phyloP scores from a whole-genome alignment of 2,888 invertebrate species.

The Sinhomidia bicolor region DNA sequence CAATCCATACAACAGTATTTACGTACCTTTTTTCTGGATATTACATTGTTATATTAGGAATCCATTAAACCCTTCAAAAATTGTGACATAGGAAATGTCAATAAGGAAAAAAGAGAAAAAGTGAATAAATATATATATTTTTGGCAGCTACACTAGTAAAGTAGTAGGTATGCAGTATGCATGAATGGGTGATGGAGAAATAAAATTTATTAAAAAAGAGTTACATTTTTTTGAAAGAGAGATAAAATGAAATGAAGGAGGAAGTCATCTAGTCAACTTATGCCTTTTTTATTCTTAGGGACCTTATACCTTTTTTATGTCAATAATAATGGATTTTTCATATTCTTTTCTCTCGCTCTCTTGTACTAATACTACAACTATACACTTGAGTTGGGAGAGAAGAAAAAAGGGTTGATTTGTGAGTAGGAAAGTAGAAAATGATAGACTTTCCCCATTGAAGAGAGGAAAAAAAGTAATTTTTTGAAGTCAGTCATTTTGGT shows the following conservation, averaged over 20 bases:
- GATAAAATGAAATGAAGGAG: constrained; percentile 52
- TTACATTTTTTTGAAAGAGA: not conserved
- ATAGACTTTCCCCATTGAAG: constrained; percentile 64
- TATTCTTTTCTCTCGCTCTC: constrained; percentile 13
- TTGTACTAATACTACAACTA: not conserved
- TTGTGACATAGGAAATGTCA: constrained; percentile 71
- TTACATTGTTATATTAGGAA: constrained; percentile 48
- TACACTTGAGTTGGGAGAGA: too few species aligned
- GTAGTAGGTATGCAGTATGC: too few species aligned
- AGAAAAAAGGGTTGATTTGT: constrained; percentile 51
- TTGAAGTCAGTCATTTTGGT: constrained; percentile 60
- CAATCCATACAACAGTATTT: not conserved
- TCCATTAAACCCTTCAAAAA: constrained; percentile 72
- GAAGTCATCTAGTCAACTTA: constrained; percentile 61
- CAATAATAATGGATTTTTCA: constrained; percentile 67
- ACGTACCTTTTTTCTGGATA: not conserved
- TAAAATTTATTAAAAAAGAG: constrained; percentile 47
- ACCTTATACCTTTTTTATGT: constrained; percentile 64
- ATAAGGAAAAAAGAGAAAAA: constrained; percentile 36
- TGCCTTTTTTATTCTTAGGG: constrained; percentile 29
- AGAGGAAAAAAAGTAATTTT: constrained; percentile 54
- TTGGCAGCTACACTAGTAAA: too few species aligned
- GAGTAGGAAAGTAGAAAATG: constrained; percentile 56
- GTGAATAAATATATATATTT: constrained; percentile 13
- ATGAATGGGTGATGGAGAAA: constrained; percentile 37